Conservation (phyloP, 2,888 invertebrate species). For the Troides helena region DNA sequence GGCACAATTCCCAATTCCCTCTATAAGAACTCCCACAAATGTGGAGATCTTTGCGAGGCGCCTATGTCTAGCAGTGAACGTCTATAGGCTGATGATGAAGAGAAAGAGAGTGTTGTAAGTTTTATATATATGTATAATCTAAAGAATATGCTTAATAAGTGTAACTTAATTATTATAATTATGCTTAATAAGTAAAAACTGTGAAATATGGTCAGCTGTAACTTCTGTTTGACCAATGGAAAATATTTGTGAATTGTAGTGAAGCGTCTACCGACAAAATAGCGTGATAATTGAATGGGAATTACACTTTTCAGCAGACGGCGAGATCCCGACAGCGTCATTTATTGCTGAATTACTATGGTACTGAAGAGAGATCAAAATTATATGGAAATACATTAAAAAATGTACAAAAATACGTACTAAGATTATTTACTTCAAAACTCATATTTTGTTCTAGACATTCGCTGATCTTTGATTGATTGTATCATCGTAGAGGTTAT, state of each 20-base stretch:
- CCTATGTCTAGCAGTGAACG: no score
- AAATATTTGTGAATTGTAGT: slow-evolving; percentile 2
- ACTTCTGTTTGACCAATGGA: not conserved
- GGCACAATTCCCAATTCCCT: no score
- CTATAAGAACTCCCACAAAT: no score
- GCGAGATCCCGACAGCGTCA: slow-evolving; percentile 8
- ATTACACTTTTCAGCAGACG: slow-evolving; percentile 13
- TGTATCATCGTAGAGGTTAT: no score
- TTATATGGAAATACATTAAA: slow-evolving; percentile 11
- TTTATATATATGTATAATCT: no score
- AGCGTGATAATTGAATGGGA: slow-evolving; percentile 15
- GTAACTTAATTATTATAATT: no score
- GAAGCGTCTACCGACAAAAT: slow-evolving; percentile 10
- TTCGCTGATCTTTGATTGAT: no score
- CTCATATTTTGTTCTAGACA: not conserved
- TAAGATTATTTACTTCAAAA: not conserved
- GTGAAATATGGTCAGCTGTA: not conserved
- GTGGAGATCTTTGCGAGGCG: no score
- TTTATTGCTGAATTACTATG: not conserved
- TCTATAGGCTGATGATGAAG: no score
- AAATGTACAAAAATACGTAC: not conserved
- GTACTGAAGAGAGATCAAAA: not conserved
- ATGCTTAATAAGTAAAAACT: not conserved
- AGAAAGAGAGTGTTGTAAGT: no score
- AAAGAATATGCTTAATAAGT: no score